Conservation (phyloP, 2,888 invertebrate genomes). For the Troides helena region DNA sequence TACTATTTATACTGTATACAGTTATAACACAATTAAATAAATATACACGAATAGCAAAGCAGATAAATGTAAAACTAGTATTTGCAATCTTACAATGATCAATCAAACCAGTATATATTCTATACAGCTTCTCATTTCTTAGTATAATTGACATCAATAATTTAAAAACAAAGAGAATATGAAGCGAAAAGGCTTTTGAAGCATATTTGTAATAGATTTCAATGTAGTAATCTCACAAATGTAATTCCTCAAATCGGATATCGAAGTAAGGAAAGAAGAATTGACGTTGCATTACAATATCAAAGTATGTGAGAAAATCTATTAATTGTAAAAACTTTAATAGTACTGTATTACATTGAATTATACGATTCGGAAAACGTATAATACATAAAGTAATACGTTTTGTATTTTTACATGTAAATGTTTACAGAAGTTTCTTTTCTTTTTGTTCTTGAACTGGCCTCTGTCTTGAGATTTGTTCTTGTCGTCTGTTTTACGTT, state of each 20-base stretch:
- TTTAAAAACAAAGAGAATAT: neutral
- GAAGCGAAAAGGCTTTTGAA: neutral
- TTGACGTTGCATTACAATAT: neutral
- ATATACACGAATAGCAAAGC: conserved; percentile 14
- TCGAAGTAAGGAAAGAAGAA: neutral
- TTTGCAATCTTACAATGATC: conserved; percentile 22
- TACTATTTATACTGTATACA: neutral
- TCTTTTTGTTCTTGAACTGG: neutral
- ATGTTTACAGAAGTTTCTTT: neutral
- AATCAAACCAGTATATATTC: conserved; percentile 17
- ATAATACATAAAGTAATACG: neutral
- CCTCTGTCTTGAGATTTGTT: neutral
- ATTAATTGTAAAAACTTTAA: neutral
- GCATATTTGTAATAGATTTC: neutral
- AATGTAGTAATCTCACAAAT: neutral
- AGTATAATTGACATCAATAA: neutral
- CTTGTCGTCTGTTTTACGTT: neutral
- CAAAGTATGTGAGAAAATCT: neutral
- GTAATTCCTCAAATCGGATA: neutral
- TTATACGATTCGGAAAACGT: neutral
- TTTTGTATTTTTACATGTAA: neutral
- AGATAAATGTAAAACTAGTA: conserved; percentile 10
- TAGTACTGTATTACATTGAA: no score
- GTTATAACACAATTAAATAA: conserved; percentile 15
- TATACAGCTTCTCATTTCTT: neutral